A percentile compares a stretch with the other conserved stretches of the same genome.
These are phyloP conservation scores for Trachymyrmex septentrionalis DNA, from an alignment of 1,140 invertebrate species.

Conservation along the genomic window DNA sequence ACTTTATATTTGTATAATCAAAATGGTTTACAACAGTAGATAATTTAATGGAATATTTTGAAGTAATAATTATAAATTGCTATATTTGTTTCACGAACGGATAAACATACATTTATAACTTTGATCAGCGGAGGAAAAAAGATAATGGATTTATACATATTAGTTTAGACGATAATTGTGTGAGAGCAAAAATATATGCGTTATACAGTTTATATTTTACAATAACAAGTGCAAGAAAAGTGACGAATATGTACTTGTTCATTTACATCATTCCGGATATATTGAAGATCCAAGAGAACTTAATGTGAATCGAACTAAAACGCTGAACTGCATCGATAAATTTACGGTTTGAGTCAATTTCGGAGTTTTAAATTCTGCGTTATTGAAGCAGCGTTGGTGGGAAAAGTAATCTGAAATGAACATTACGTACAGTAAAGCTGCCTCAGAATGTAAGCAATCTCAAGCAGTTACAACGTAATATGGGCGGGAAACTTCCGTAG, in stretches of 20 bases:
- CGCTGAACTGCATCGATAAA: conserved; percentile 58
- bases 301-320: conserved; percentile 56
- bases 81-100: neutral
- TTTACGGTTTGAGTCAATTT: conserved; percentile 51
- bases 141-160: conserved; percentile 12
- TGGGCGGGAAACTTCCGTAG: conserved; percentile 14
- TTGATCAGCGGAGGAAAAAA: neutral
- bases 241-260: conserved; percentile 17
- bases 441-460: conserved; percentile 59
- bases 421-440: conserved; percentile 49
- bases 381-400: conserved; percentile 28
- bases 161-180: neutral
- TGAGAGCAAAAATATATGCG: neutral
- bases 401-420: conserved; percentile 44
- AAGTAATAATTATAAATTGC: conserved; percentile 5
- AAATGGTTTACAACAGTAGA: neutral
- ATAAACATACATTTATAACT: neutral
- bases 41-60: neutral
- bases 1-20: neutral
- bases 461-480: conserved; percentile 50
- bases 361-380: conserved; percentile 55
- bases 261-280: conserved; percentile 15
- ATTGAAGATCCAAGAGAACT: conserved; percentile 25
- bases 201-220: neutral
- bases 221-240: conserved; percentile 1